Conservation (phyloP, 2,888 invertebrate species). For the Bugulina stolonifera region DNA sequence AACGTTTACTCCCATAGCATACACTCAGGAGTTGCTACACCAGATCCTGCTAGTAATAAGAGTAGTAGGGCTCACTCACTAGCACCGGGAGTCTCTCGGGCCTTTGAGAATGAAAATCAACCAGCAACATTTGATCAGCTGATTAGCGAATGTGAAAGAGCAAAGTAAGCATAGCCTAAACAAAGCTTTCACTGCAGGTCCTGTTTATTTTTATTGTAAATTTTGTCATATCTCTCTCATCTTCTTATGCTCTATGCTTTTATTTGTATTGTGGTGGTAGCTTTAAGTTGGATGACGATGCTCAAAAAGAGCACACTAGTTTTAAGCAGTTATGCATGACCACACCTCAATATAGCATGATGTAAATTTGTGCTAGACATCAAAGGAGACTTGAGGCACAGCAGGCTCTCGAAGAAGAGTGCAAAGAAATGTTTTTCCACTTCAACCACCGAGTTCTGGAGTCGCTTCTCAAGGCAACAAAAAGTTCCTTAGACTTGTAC, state of each 20-base stretch:
- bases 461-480: constrained; percentile 68
- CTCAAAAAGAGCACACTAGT: too few relatives aligned
- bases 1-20: too few relatives aligned
- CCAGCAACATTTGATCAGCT: constrained; percentile 57
- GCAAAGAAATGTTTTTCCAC: constrained; percentile 73
- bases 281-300: too few relatives aligned
- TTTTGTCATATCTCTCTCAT: too few relatives aligned
- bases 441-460: constrained; percentile 72
- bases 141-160: not conserved
- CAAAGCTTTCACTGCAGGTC: too few relatives aligned
- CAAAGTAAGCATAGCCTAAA: not conserved
- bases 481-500: constrained; percentile 66
- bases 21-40: constrained; percentile 55
- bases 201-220: too few relatives aligned
- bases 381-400: constrained; percentile 23
- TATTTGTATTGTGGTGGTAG: too few relatives aligned
- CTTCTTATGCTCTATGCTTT: not conserved
- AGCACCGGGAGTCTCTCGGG: not conserved
- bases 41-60: constrained; percentile 33
- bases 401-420: constrained; percentile 59
- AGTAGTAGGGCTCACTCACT: constrained; percentile 3
- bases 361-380: too few relatives aligned
- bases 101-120: constrained; percentile 51
- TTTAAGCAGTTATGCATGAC: too few relatives aligned
- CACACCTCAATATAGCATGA: too few relatives aligned